Evolutionary conservation across 2,888 invertebrate genomes (phyloP).

Genomic region (Polietes domitor): DNA sequence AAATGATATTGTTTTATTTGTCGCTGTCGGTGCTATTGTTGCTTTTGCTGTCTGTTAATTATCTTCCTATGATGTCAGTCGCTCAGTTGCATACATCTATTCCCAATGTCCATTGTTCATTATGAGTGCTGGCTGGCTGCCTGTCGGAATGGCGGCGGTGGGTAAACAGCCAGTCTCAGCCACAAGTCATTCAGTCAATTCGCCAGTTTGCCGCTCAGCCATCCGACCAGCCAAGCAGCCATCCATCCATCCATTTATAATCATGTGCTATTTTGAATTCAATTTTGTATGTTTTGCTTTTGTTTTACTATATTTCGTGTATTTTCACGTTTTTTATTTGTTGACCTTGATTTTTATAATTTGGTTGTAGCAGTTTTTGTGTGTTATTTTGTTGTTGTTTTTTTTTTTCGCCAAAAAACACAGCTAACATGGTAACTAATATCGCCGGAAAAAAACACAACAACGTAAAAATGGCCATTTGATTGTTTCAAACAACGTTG

Average conservation of each 20-base stretch:
- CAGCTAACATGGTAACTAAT: slow-evolving; percentile 64
- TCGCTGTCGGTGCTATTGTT: slow-evolving; percentile 19
- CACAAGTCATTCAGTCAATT: background rate
- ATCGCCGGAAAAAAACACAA: slow-evolving; percentile 12
- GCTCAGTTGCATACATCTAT: slow-evolving; percentile 22
- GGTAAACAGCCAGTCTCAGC: no score
- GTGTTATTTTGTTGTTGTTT: slow-evolving; percentile 6
- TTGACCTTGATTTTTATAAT: slow-evolving; percentile 63
- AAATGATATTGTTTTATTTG: background rate
- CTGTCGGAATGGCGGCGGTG: background rate
- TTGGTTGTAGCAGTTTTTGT: slow-evolving; percentile 41
- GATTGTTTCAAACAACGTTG: slow-evolving; percentile 21
- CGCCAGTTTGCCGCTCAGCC: background rate
- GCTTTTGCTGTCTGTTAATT: slow-evolving; percentile 5
- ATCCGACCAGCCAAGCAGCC: slow-evolving; percentile 41
- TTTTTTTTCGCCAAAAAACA: slow-evolving; percentile 33
- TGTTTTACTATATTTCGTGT: slow-evolving; percentile 49
- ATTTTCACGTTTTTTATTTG: slow-evolving; percentile 37
- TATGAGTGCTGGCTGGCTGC: background rate
- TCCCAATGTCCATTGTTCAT: slow-evolving; percentile 8
- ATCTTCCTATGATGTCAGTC: slow-evolving; percentile 45
- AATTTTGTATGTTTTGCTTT: slow-evolving; percentile 54
- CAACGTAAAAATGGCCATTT: background rate
- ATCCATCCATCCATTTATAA: slow-evolving; percentile 35
- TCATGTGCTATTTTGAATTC: slow-evolving; percentile 60